Conservation (phyloP, 2,888 invertebrate species). For the Cephus rjabovi region DNA sequence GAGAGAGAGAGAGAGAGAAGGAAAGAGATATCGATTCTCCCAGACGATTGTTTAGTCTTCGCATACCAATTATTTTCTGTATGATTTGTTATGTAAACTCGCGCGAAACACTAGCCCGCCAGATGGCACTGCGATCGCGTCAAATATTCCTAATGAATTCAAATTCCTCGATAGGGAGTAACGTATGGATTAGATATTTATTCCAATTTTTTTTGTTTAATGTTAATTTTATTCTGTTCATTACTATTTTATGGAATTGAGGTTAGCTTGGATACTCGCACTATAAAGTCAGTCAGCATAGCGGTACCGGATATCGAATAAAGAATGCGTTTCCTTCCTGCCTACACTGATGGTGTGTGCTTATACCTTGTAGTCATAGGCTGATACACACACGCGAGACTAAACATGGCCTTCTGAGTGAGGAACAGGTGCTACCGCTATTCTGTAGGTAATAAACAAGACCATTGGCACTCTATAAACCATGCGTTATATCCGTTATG, state of each 20-base stretch:
- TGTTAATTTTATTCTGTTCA: background rate
- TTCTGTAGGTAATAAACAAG: background rate
- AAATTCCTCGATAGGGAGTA: background rate
- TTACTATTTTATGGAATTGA: background rate
- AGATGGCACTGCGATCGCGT: background rate
- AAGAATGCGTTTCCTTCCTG: slow-evolving; percentile 60
- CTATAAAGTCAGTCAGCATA: background rate
- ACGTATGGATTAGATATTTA: background rate
- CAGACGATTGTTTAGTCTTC: background rate
- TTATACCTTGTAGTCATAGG: background rate
- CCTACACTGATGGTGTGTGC: slow-evolving; percentile 7
- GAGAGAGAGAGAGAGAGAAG: background rate
- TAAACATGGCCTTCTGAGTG: slow-evolving; percentile 45
- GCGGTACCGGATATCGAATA: background rate
- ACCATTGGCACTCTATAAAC: background rate
- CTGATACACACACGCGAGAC: slow-evolving; percentile 23
- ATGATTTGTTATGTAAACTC: background rate
- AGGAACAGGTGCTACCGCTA: background rate
- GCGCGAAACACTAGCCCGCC: background rate
- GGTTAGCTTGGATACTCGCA: background rate
- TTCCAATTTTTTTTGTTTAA: background rate
- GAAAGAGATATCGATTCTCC: background rate
- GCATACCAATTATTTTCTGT: background rate
- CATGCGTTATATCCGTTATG: background rate
- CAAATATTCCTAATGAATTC: background rate